Percentiles rank a stretch among this genome's conserved stretches.
phyloP scores from a whole-genome alignment of 1,140 invertebrate genomes.

The Megalonaias nervosa region DNA sequence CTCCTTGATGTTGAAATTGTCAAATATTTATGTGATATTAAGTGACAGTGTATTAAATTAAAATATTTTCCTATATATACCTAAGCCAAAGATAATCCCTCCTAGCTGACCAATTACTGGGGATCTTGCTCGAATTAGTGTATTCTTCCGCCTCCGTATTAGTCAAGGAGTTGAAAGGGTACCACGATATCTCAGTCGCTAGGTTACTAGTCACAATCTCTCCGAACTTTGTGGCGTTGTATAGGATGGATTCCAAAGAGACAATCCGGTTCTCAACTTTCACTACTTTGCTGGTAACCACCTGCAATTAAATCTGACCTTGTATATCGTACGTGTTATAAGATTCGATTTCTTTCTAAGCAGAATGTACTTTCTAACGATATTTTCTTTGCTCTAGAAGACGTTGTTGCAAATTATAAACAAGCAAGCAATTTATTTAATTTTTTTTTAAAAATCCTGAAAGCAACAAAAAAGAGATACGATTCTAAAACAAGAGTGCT shows the following conservation, averaged over 20 bases:
- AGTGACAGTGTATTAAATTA: no score
- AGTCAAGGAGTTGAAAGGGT: constrained; percentile 16
- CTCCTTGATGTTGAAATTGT: no score
- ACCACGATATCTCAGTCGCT: constrained; percentile 35
- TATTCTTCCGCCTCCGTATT: constrained; percentile 19
- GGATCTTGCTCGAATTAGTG: constrained; percentile 12
- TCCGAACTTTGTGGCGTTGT: constrained; percentile 27
- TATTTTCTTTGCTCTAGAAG: no score
- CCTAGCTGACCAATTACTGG: constrained; percentile 28
- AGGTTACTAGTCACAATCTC: constrained; percentile 38
- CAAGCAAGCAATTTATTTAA: no score
- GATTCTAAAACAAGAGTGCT: no score
- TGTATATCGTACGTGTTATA: background rate
- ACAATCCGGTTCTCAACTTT: constrained; percentile 37
- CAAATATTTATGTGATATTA: no score
- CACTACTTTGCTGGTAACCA: constrained; percentile 26
- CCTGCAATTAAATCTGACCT: constrained; percentile 18
- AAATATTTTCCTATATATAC: background rate
- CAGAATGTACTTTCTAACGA: no score
- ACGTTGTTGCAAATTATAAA: no score
- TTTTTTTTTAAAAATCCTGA: no score
- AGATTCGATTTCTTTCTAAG: no score
- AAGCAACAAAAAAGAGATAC: no score
- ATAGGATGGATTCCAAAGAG: constrained; percentile 26
- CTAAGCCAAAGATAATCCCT: constrained; percentile 37